Base-by-base conservation (phyloP, 1,140 invertebrate species). In the Panagrolaimus sp. region DNA sequence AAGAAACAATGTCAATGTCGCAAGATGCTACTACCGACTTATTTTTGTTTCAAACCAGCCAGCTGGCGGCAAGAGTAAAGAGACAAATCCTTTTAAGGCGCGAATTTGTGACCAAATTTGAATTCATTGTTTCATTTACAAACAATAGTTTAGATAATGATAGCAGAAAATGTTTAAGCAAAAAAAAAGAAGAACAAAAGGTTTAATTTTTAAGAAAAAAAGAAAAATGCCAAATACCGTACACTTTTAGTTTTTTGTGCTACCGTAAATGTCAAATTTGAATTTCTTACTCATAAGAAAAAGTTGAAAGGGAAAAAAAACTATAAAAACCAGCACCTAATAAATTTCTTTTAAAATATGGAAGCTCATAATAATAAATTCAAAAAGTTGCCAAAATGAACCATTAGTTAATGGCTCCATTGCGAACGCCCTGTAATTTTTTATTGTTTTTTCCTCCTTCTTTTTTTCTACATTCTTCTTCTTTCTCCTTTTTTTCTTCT, bases 91-190 rank as follows among this genome's bases (percentile, higher is more conserved):
- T 20, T 57, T 25, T 27, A 57, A 57, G 51, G 51, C 51, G 51
- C 51, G 51, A 57, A 57, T 57, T 57, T 16, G 27, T 57, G 51
- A 57, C 51, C 20, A 20, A 20, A 57, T 57, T 57, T 57, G 51
- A 57, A 57, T 57, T 57, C n/a, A 20, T 57, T 13, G 51, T 57
- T 20, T 27, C 20, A 20, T 57, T 57, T 57, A 57, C 51, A 25
- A 11, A n/a, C 51, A 38, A 38, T 38, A 57, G 51, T 16, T 16
- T 57, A 20, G 20, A 20, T 57, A 57, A 57, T 57, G 51, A 57
- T 20, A 25, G 51, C 51, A 11, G 27, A 57, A 23, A 2, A 25
- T 27, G 51, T 16, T n/a, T 27, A 57, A 57, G 27, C 11, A 11
- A n/a, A 57, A 57, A 57, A 13, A 20, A 20, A 13, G 9, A n/a